These are phyloP conservation scores for Limenitis camilla DNA, from an alignment of 2,888 invertebrate species.

Conservation along the genomic window DNA sequence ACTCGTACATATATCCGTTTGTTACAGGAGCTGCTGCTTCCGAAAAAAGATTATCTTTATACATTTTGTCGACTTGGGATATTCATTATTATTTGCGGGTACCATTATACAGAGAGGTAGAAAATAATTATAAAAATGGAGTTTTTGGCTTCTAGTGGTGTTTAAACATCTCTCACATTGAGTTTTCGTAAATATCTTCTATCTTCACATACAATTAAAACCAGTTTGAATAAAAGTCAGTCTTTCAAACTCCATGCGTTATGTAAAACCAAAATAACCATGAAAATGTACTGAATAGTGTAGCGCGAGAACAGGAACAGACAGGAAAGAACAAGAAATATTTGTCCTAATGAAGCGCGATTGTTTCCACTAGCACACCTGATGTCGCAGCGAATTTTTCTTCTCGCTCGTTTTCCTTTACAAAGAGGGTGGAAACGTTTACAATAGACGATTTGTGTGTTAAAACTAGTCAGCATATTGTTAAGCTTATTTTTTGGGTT, in stretches of 20 bases:
- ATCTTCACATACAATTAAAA: too few relatives aligned
- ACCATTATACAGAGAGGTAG: too few relatives aligned
- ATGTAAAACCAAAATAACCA: slow-evolving; percentile 4
- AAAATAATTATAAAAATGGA: too few relatives aligned
- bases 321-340: slow-evolving; percentile 28
- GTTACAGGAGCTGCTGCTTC: too few relatives aligned
- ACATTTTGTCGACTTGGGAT: too few relatives aligned
- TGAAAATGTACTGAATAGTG: neutral
- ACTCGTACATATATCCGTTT: slow-evolving; percentile 7
- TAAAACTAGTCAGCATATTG: slow-evolving; percentile 10
- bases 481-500: slow-evolving; percentile 7
- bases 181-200: too few relatives aligned
- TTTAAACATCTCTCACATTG: too few relatives aligned
- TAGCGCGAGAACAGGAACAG: slow-evolving; percentile 11
- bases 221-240: neutral
- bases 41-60: too few relatives aligned
- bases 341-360: slow-evolving; percentile 41
- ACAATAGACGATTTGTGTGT: slow-evolving; percentile 20
- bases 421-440: slow-evolving; percentile 17
- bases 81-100: too few relatives aligned
- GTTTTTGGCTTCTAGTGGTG: too few relatives aligned
- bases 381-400: slow-evolving; percentile 30
- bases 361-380: slow-evolving; percentile 39
- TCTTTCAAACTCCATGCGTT: neutral
- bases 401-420: slow-evolving; percentile 24